phyloP scores from a whole-genome alignment of 2,797 vertebrate species.

The Muscicapa comitata region DNA sequence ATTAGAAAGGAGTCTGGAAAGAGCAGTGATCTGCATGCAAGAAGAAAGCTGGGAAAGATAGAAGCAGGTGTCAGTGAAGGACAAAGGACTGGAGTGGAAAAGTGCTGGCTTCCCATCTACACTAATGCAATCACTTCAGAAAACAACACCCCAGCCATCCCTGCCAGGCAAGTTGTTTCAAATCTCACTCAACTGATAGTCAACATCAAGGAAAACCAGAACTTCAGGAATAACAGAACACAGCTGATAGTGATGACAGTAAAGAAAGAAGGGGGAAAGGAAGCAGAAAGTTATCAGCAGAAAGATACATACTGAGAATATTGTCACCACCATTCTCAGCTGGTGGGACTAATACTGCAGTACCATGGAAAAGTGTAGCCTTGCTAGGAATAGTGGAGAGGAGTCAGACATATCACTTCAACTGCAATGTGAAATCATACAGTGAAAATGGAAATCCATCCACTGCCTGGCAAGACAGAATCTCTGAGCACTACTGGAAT shows the following conservation, averaged over 20 bases:
- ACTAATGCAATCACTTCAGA: not conserved
- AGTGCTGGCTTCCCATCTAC: not conserved
- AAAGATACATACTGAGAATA: not conserved
- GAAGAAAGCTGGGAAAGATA: constrained; percentile 9
- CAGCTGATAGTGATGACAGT: not conserved
- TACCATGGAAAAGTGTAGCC: not conserved
- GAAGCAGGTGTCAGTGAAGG: not conserved
- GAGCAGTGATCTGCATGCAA: not conserved
- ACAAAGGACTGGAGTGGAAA: not conserved
- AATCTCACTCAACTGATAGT: not conserved
- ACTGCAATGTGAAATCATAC: not conserved
- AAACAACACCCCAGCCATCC: not conserved
- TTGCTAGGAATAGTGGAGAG: not conserved
- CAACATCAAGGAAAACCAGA: constrained; percentile 29
- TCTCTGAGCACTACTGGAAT: not conserved
- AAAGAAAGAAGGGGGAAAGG: not conserved
- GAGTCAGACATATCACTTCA: not conserved
- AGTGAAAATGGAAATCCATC: not conserved
- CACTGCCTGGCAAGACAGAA: not conserved
- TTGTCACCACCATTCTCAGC: not conserved
- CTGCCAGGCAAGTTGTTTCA: not conserved
- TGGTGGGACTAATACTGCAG: not conserved
- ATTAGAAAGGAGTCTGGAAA: not conserved
- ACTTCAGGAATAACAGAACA: not conserved
- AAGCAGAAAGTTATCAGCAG: not conserved